phyloP scores from a whole-genome alignment of 2,797 vertebrate species.

The Acrossocheilus fasciatus region DNA sequence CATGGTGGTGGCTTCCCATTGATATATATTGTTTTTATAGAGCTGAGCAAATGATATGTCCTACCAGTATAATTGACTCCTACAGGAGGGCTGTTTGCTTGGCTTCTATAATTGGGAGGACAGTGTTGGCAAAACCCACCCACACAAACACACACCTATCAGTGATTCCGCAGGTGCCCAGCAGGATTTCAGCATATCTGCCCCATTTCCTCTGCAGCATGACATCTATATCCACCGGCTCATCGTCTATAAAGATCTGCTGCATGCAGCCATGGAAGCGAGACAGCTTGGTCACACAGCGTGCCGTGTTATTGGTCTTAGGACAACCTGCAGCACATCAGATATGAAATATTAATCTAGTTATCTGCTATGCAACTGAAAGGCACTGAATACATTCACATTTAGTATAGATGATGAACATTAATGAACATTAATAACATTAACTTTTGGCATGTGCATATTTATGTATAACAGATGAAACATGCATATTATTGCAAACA shows the following conservation, averaged over 20 bases:
- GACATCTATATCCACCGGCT: conserved; percentile 91
- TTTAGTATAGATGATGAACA: not conserved
- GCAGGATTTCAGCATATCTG: conserved; percentile 88
- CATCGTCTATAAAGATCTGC: conserved; percentile 92
- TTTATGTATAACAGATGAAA: not conserved
- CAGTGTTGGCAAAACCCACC: not conserved
- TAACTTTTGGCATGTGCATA: not conserved
- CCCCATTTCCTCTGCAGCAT: conserved; percentile 85
- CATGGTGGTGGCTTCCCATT: not conserved
- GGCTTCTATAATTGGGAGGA: not conserved
- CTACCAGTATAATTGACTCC: not conserved
- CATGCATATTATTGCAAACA: not conserved
- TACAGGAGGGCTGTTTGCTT: not conserved
- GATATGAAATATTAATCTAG: not conserved
- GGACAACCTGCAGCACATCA: conserved; percentile 86
- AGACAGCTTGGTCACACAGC: conserved; percentile 93
- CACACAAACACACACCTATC: conserved; percentile 83
- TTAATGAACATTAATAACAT: not conserved
- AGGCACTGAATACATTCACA: not conserved
- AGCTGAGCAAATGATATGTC: not conserved
- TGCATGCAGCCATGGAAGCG: conserved; percentile 98
- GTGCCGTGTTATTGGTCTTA: conserved; percentile 85
- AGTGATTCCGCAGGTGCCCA: conserved; percentile 93
- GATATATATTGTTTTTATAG: not conserved
- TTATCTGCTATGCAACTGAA: not conserved